Percentiles rank a stretch among this genome's conserved stretches.
Evolutionary conservation across 2,888 invertebrate genomes (phyloP).

Genomic region (Sinopyrophorus schimmeli): DNA sequence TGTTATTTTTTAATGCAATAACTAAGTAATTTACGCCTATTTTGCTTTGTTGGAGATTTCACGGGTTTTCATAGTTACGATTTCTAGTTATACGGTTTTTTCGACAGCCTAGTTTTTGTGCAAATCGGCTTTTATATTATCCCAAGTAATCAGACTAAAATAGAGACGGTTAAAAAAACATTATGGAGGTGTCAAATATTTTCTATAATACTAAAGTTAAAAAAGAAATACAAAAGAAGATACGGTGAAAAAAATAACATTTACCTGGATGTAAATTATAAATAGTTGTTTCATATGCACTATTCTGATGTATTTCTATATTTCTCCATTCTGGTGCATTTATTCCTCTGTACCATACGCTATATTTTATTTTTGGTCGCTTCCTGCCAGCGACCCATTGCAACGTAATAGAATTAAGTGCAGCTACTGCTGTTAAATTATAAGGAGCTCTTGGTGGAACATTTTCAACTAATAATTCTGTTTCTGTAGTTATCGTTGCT

Average conservation of each 20-base stretch:
- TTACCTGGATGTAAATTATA: conserved; percentile 71
- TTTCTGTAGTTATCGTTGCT: conserved; percentile 78
- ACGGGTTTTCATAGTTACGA: too few species aligned
- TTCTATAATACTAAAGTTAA: too few species aligned
- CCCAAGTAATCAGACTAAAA: too few species aligned
- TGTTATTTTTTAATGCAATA: too few species aligned
- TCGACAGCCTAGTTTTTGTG: too few species aligned
- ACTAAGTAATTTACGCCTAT: too few species aligned
- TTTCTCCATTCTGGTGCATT: conserved; percentile 83
- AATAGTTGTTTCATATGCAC: conserved; percentile 77
- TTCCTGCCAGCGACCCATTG: conserved; percentile 84
- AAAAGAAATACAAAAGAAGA: background rate
- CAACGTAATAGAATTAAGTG: conserved; percentile 72
- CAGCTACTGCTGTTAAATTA: conserved; percentile 78
- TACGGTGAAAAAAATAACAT: background rate
- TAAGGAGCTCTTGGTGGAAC: conserved; percentile 89
- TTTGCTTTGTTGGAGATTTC: too few species aligned
- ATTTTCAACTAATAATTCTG: conserved; percentile 82
- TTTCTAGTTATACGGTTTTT: too few species aligned
- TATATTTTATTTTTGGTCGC: conserved; percentile 77
- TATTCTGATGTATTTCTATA: conserved; percentile 71
- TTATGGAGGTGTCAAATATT: too few species aligned
- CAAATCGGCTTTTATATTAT: too few species aligned
- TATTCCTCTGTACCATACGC: conserved; percentile 81
- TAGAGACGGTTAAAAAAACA: too few species aligned